Evolutionary conservation across 2,113 vertebrate species (phyloP).

Genomic region (Camelus dromedarius): DNA sequence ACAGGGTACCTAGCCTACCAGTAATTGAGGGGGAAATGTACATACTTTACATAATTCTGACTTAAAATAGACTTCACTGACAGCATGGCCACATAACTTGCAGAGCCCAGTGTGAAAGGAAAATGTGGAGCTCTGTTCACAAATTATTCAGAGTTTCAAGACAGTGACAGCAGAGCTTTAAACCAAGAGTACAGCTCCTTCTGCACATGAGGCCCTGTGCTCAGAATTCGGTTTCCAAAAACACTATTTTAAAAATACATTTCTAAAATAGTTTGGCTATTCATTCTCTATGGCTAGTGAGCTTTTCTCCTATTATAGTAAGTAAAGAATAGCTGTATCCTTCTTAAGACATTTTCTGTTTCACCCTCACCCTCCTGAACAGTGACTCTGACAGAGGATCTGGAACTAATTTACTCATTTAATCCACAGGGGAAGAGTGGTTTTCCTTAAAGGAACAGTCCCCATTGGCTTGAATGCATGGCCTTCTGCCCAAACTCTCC

Average conservation of each 20-base stretch:
- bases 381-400: slow-evolving; percentile 85
- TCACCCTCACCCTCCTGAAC: slow-evolving; percentile 71
- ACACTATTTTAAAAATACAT: background rate
- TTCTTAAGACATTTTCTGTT: background rate
- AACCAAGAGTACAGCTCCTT: background rate
- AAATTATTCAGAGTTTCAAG: background rate
- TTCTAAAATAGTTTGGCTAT: background rate
- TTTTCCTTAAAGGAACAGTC: slow-evolving; percentile 68
- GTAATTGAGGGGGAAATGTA: background rate
- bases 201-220: background rate
- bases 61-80: background rate
- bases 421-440: slow-evolving; percentile 78
- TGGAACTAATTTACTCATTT: slow-evolving; percentile 88
- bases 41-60: background rate
- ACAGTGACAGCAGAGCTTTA: background rate
- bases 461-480: background rate
- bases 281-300: background rate
- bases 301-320: slow-evolving; percentile 23
- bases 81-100: background rate
- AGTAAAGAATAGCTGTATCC: background rate
- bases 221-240: slow-evolving; percentile 17
- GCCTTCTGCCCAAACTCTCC: background rate
- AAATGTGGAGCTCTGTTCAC: background rate
- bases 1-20: background rate
- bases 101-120: background rate